Conservation (phyloP, 2,113 vertebrate genomes). For the Rafetus swinhoei region DNA sequence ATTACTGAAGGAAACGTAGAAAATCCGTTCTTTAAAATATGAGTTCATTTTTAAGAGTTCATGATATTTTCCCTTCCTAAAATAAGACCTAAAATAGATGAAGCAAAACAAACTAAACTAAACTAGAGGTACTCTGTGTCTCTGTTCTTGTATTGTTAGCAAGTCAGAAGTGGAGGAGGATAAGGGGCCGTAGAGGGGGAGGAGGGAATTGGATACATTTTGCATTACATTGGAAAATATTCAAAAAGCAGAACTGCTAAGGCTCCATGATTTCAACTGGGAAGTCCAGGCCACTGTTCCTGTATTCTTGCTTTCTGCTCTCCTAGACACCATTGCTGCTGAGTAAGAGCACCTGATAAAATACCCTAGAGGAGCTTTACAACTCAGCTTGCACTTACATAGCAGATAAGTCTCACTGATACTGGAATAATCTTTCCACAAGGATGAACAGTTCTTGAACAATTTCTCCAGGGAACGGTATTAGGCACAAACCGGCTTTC, state of each 20-base stretch:
- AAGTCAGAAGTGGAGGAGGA: not conserved
- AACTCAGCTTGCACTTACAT: slow-evolving; percentile 61
- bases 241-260: not conserved
- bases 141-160: not conserved
- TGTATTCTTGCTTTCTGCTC: slow-evolving; percentile 33
- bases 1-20: slow-evolving; percentile 31
- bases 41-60: not conserved
- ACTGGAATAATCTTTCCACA: slow-evolving; percentile 52
- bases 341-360: slow-evolving; percentile 72
- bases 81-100: not conserved
- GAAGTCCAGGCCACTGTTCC: not conserved
- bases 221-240: not conserved
- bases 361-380: slow-evolving; percentile 73
- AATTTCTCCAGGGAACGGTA: slow-evolving; percentile 56
- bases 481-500: slow-evolving; percentile 36
- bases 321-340: slow-evolving; percentile 29
- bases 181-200: not conserved
- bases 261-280: not conserved
- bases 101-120: not conserved
- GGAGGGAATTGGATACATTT: not conserved
- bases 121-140: not conserved
- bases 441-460: slow-evolving; percentile 46
- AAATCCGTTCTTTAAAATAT: not conserved
- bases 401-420: slow-evolving; percentile 63
- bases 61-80: not conserved